Conservation (phyloP, 2,888 invertebrate genomes). For the Ellobium chinense region DNA sequence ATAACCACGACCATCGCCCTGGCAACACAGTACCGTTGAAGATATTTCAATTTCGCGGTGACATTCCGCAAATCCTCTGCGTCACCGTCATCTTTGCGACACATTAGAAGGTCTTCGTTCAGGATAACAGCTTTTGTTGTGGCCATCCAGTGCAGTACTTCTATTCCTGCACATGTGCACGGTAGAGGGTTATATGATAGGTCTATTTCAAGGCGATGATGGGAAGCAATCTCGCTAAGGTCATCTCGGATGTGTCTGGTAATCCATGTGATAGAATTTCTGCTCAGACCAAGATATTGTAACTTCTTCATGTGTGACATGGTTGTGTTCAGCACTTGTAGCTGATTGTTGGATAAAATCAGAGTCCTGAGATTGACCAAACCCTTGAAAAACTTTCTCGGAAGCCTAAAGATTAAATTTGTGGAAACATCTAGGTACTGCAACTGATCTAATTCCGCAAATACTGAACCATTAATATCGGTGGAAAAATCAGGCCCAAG, state of each 20-base stretch:
- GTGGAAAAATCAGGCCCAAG: neutral
- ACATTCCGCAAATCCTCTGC: neutral
- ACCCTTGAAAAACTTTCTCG: neutral
- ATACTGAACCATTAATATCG: neutral
- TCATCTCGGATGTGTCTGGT: neutral
- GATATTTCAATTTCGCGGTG: neutral
- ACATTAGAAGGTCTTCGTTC: neutral
- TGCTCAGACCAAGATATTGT: neutral
- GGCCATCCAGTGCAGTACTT: neutral
- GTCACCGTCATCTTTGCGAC: neutral
- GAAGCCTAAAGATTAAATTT: neutral
- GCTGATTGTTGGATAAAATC: neutral
- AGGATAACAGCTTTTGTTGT: neutral
- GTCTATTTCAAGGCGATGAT: neutral
- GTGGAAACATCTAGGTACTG: neutral
- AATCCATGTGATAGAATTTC: slow-evolving; percentile 1
- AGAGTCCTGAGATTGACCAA: neutral
- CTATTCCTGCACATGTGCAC: neutral
- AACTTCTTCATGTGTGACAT: neutral
- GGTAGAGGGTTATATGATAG: neutral
- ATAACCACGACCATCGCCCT: neutral
- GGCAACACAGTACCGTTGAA: neutral
- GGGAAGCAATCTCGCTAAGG: neutral
- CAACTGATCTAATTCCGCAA: neutral
- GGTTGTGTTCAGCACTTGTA: neutral